A percentile compares a stretch with the other conserved stretches of the same genome.
Evolutionary conservation across 2,113 vertebrate genomes (phyloP).

Genomic region (Rhinichthys klamathensis): DNA sequence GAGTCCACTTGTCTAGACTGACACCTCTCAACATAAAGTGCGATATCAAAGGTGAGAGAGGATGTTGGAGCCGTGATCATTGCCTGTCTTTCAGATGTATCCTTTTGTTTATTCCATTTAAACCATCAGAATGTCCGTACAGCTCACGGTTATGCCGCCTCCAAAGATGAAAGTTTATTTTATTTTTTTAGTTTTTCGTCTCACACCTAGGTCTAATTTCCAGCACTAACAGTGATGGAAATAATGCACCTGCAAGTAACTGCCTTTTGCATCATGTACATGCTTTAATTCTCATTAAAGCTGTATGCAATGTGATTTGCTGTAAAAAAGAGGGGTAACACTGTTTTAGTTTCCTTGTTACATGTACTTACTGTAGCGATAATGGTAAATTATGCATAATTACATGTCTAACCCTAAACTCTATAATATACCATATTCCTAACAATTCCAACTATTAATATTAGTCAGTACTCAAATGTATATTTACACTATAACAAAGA

Average conservation of each 20-base stretch:
- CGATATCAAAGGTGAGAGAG: constrained; percentile 12
- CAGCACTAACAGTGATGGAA: neutral
- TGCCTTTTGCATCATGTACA: neutral
- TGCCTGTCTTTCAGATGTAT: neutral
- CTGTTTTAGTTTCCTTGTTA: no score
- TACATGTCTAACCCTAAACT: no score
- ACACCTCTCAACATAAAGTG: neutral
- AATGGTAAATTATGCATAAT: no score
- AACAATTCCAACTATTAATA: no score
- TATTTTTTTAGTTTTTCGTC: neutral
- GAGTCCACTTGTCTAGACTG: constrained; percentile 14
- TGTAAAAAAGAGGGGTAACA: neutral
- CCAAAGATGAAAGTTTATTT: neutral
- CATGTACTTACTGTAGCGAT: no score
- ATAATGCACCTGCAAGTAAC: neutral
- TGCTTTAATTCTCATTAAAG: neutral
- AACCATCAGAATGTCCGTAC: neutral
- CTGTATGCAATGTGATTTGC: neutral
- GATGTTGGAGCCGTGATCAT: neutral
- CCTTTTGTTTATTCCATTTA: neutral
- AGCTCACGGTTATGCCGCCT: neutral
- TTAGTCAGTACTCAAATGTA: no score
- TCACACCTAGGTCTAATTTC: neutral
- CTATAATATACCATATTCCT: no score
- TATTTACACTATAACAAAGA: no score